Evolutionary conservation across 1,140 invertebrate species (phyloP).

Genomic region (Drosophila insularis): DNA sequence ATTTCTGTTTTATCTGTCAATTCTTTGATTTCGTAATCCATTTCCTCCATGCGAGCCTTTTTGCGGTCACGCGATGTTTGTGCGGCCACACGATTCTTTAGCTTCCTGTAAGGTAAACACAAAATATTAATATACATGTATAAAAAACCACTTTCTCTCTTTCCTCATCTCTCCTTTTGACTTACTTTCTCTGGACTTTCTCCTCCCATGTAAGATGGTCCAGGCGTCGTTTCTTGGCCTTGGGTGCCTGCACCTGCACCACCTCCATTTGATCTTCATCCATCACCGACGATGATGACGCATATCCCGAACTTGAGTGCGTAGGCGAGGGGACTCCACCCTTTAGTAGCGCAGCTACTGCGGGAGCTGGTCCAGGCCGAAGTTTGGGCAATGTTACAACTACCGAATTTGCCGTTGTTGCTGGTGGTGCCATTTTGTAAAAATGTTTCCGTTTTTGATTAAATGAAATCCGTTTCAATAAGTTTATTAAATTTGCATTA

Average conservation of each 20-base stretch:
- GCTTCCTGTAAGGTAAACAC: slow-evolving; percentile 87
- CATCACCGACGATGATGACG: slow-evolving; percentile 47
- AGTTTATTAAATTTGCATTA: slow-evolving; percentile 60
- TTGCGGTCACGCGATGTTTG: slow-evolving; percentile 98
- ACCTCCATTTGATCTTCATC: slow-evolving; percentile 47
- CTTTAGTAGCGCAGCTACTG: slow-evolving; percentile 80
- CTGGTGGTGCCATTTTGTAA: slow-evolving; percentile 48
- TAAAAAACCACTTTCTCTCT: no score
- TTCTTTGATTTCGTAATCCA: slow-evolving; percentile 88
- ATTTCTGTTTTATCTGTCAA: slow-evolving; percentile 87
- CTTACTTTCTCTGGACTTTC: slow-evolving; percentile 92
- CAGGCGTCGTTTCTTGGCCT: slow-evolving; percentile 88
- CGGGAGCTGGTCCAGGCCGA: slow-evolving; percentile 66
- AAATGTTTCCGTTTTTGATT: slow-evolving; percentile 13
- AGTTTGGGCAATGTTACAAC: slow-evolving; percentile 84
- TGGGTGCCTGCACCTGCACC: slow-evolving; percentile 40
- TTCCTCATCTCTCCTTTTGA: slow-evolving; percentile 38
- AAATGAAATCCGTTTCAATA: slow-evolving; percentile 27
- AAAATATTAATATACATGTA: neutral
- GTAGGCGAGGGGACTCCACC: slow-evolving; percentile 82
- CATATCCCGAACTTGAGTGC: slow-evolving; percentile 67
- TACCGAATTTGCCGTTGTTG: slow-evolving; percentile 48
- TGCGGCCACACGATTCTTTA: slow-evolving; percentile 98
- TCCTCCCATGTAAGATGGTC: slow-evolving; percentile 92
- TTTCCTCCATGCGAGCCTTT: slow-evolving; percentile 94